Evolutionary conservation across 1,140 invertebrate species (phyloP).

Genomic region (Pseudomyrmex sp.): DNA sequence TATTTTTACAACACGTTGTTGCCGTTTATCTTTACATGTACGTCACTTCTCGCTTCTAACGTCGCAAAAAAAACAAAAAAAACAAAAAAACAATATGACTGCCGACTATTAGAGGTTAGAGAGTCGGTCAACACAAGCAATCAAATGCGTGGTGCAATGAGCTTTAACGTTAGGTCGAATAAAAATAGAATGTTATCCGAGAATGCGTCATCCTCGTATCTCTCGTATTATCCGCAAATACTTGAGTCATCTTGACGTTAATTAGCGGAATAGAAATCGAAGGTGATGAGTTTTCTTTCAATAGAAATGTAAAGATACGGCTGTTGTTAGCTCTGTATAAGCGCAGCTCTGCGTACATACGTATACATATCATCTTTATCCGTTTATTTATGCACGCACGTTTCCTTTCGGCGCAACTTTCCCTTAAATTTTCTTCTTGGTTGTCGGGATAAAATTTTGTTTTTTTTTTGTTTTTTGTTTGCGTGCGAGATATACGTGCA

Average conservation of each 20-base stretch:
- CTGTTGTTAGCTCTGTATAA: background rate
- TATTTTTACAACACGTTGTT: no score
- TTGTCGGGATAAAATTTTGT: no score
- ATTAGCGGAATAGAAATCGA: background rate
- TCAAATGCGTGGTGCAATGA: slow-evolving; percentile 13
- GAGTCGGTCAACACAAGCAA: background rate
- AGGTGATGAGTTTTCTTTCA: background rate
- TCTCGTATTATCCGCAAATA: background rate
- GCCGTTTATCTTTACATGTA: no score
- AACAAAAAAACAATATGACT: no score
- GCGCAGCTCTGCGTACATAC: background rate
- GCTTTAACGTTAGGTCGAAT: background rate
- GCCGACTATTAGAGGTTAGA: no score
- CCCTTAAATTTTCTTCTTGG: no score
- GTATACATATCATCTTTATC: background rate
- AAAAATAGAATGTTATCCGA: background rate
- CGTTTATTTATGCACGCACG: background rate
- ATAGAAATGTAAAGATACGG: background rate
- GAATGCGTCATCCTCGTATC: background rate
- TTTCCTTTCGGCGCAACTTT: background rate
- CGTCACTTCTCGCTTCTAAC: no score
- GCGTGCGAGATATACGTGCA: no score
- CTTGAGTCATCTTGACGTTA: background rate
- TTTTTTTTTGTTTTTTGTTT: no score
- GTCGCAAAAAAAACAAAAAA: no score